phyloP scores from a whole-genome alignment of 2,888 invertebrate species.

The Catocala fraxini region DNA sequence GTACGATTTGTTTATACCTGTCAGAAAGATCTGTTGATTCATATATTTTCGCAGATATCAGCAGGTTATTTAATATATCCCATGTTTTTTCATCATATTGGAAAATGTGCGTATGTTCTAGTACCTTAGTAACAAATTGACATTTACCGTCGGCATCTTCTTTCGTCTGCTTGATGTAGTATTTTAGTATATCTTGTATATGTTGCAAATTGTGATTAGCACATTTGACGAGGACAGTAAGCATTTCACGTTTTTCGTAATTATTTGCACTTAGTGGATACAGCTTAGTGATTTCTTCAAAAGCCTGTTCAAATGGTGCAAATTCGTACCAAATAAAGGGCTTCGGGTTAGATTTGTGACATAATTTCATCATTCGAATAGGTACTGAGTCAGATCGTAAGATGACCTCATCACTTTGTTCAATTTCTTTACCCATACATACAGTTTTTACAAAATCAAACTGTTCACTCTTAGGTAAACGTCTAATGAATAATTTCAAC shows the following conservation, averaged over 20 bases:
- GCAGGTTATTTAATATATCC: slow-evolving; percentile 64
- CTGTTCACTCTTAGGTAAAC: slow-evolving; percentile 62
- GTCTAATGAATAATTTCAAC: slow-evolving; percentile 58
- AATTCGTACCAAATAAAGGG: slow-evolving; percentile 67
- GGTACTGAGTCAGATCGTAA: slow-evolving; percentile 42
- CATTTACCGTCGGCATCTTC: slow-evolving; percentile 54
- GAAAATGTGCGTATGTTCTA: slow-evolving; percentile 51
- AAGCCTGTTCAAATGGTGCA: slow-evolving; percentile 67
- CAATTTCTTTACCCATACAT: slow-evolving; percentile 61
- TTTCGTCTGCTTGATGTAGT: slow-evolving; percentile 64
- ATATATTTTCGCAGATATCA: slow-evolving; percentile 64
- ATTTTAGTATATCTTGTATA: slow-evolving; percentile 59
- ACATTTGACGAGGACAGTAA: slow-evolving; percentile 60
- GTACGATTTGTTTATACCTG: slow-evolving; percentile 36
- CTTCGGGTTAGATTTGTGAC: slow-evolving; percentile 24
- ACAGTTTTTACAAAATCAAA: slow-evolving; percentile 65
- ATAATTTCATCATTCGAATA: slow-evolving; percentile 41
- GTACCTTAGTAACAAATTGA: slow-evolving; percentile 57
- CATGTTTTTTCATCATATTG: slow-evolving; percentile 64
- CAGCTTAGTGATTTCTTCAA: slow-evolving; percentile 53
- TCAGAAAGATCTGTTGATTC: slow-evolving; percentile 41
- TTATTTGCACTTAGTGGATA: slow-evolving; percentile 18
- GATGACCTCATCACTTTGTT: slow-evolving; percentile 37
- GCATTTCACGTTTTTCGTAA: slow-evolving; percentile 43
- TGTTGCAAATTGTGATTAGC: slow-evolving; percentile 54